Conservation (phyloP, 2,888 invertebrate genomes). For the Omphaloscelis lunosa region DNA sequence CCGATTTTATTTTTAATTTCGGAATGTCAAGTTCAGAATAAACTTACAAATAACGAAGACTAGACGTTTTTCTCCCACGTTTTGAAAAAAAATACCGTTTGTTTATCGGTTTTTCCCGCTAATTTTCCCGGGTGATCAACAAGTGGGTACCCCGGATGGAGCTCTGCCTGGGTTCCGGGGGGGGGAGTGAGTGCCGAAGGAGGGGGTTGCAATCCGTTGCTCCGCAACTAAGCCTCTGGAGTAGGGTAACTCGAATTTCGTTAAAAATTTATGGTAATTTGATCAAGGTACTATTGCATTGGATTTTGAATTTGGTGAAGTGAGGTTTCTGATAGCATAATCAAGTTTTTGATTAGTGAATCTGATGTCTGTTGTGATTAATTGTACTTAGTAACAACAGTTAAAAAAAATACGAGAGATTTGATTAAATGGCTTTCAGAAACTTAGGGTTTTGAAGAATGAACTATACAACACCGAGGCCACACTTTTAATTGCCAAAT, state of each 20-base stretch:
- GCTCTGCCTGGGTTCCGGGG: conserved; percentile 55
- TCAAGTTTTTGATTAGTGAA: not conserved
- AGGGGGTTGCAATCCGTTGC: conserved; percentile 58
- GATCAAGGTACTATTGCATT: not conserved
- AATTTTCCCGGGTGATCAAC: conserved; percentile 73
- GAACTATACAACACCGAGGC: not conserved
- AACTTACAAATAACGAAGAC: conserved; percentile 29
- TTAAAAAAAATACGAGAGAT: not conserved
- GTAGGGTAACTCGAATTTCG: conserved; percentile 44
- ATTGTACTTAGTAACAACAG: not conserved
- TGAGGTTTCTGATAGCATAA: not conserved
- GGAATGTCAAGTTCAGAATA: conserved; percentile 44
- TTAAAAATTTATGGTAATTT: conserved; percentile 30
- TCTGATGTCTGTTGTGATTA: not conserved
- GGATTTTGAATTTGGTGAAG: not conserved
- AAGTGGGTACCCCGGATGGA: conserved; percentile 70
- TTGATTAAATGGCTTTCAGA: not conserved
- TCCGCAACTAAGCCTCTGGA: conserved; percentile 66
- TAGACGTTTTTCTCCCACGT: conserved; percentile 29
- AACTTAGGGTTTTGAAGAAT: not conserved
- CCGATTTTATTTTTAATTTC: conserved; percentile 53
- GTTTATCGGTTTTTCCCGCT: conserved; percentile 63
- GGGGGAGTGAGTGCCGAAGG: conserved; percentile 17
- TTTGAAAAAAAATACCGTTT: conserved; percentile 42
- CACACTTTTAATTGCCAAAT: not conserved